Evolutionary conservation across 2,888 invertebrate genomes (phyloP).

Genomic region (Molanna angustata): DNA sequence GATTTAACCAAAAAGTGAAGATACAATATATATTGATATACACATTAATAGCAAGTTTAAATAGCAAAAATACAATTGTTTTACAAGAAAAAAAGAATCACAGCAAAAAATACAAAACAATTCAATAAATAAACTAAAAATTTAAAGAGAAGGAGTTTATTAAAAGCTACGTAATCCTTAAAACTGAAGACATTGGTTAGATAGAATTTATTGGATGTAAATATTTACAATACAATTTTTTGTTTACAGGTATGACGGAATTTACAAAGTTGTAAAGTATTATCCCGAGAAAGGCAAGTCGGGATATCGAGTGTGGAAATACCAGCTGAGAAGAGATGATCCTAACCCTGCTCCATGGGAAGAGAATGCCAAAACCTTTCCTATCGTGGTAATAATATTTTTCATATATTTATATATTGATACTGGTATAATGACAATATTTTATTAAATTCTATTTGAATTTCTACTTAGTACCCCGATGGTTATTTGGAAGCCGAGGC

Average conservation of each 20-base stretch:
- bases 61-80: too few relatives aligned
- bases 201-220: too few relatives aligned
- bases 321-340: conserved; percentile 73
- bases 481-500: conserved; percentile 67
- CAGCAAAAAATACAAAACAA: too few relatives aligned
- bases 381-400: conserved; percentile 40
- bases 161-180: too few relatives aligned
- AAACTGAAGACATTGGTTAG: too few relatives aligned
- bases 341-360: conserved; percentile 79
- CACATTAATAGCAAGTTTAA: too few relatives aligned
- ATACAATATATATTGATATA: too few relatives aligned
- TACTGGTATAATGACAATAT: background rate
- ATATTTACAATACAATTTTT: too few relatives aligned
- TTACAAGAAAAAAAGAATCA: too few relatives aligned
- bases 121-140: too few relatives aligned
- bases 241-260: conserved; percentile 70
- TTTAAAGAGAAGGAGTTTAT: too few relatives aligned
- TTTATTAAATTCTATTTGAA: background rate
- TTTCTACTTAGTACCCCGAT: conserved; percentile 60
- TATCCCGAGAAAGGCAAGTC: conserved; percentile 75
- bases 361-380: conserved; percentile 58
- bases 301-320: conserved; percentile 79
- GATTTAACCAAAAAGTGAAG: too few relatives aligned
- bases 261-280: conserved; percentile 84
- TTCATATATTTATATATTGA: background rate